phyloP scores from a whole-genome alignment of 2,888 invertebrate species.

The Polia nebulosa region DNA sequence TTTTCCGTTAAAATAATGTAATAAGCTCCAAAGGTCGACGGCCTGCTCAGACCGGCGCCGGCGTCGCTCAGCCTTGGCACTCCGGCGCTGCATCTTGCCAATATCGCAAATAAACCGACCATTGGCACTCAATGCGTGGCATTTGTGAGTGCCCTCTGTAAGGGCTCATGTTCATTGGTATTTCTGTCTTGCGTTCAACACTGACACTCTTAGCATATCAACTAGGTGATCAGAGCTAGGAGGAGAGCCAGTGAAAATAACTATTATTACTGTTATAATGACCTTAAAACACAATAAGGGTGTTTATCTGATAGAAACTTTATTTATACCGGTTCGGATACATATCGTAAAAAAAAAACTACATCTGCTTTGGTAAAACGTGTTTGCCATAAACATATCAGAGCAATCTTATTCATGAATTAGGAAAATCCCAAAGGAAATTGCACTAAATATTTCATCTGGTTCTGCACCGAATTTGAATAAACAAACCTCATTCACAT shows the following conservation, averaged over 20 bases:
- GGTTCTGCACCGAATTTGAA: conserved; percentile 24
- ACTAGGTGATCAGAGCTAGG: conserved; percentile 63
- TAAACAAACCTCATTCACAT: conserved; percentile 53
- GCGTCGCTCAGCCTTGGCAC: conserved; percentile 84
- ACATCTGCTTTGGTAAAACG: conserved; percentile 7
- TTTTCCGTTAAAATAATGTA: conserved; percentile 40
- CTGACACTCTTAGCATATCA: conserved; percentile 72
- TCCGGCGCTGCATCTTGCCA: conserved; percentile 82
- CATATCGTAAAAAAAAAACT: conserved; percentile 28
- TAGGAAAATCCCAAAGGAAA: conserved; percentile 40
- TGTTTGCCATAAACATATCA: conserved; percentile 4
- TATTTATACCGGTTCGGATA: conserved; percentile 21
- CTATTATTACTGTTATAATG: conserved; percentile 59
- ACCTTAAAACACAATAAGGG: conserved; percentile 50
- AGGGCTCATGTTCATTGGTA: conserved; percentile 77
- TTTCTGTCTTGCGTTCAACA: conserved; percentile 74
- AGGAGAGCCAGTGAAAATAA: conserved; percentile 61
- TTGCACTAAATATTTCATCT: conserved; percentile 24
- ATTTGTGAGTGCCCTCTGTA: conserved; percentile 82
- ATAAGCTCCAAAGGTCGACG: conserved; percentile 80
- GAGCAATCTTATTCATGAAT: conserved; percentile 18
- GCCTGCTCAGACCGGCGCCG: conserved; percentile 80
- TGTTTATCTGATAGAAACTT: conserved; percentile 57
- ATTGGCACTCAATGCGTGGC: conserved; percentile 87
- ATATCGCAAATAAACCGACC: conserved; percentile 89